A percentile compares a stretch with the other conserved stretches of the same genome.
These are phyloP conservation scores for Panagrolaimus sp. DNA, from an alignment of 1,140 invertebrate genomes.

Conservation along the genomic window DNA sequence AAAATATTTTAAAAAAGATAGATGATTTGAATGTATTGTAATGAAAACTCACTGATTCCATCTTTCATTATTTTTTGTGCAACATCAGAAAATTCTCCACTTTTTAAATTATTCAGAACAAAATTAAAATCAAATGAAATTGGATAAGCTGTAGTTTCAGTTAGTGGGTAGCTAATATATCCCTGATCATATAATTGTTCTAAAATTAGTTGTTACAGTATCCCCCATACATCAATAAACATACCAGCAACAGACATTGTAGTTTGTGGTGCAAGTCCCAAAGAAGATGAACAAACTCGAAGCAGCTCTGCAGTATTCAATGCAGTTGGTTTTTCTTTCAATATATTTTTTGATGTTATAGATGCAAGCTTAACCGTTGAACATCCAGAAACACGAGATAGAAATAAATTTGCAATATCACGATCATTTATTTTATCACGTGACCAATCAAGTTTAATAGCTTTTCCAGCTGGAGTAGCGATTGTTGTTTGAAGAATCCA, in stretches of 20 bases:
- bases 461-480: not conserved
- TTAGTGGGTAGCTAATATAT: slow-evolving; percentile 81
- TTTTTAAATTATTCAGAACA: slow-evolving; percentile 38
- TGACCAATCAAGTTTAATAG: slow-evolving; percentile 75
- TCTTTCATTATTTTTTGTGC: slow-evolving; percentile 42
- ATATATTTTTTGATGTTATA: slow-evolving; percentile 38
- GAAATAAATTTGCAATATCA: slow-evolving; percentile 83
- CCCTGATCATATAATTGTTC: not conserved
- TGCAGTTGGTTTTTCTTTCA: slow-evolving; percentile 68
- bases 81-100: slow-evolving; percentile 35
- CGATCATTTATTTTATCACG: slow-evolving; percentile 85
- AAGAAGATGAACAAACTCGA: slow-evolving; percentile 79
- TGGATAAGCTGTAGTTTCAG: slow-evolving; percentile 92
- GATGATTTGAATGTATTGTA: too few species aligned
- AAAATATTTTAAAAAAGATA: too few species aligned
- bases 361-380: not conserved
- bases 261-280: slow-evolving; percentile 70
- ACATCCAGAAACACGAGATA: slow-evolving; percentile 74
- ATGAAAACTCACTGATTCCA: too few species aligned
- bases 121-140: slow-evolving; percentile 78
- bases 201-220: slow-evolving; percentile 65
- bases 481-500: slow-evolving; percentile 70
- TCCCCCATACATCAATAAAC: slow-evolving; percentile 80
- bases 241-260: slow-evolving; percentile 56
- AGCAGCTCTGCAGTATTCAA: slow-evolving; percentile 80